Conservation (phyloP, 2,113 vertebrate species). For the human (Homo sapiens) region GRCh38 chr13:96463501-96464000, state of each 20-base stretch:
- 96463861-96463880: background rate
- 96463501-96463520: conserved; percentile 1
- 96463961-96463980: background rate
- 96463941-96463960: background rate
- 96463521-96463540: background rate
- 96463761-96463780: background rate
- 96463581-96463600: background rate
- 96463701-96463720: background rate
- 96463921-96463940: background rate
- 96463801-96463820: background rate
- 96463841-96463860: background rate
- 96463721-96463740: background rate
- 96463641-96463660: background rate
- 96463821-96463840: background rate
- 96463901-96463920: background rate
- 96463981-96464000: background rate
- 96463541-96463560: background rate
- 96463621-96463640: conserved; percentile 5
- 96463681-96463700: background rate
- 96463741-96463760: background rate
- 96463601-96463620: conserved; percentile 8
- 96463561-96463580: background rate
- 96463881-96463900: background rate
- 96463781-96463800: background rate
- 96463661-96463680: background rate